Base-by-base conservation (phyloP, 2,113 vertebrate genomes). In the Camelus bactrianus region DNA sequence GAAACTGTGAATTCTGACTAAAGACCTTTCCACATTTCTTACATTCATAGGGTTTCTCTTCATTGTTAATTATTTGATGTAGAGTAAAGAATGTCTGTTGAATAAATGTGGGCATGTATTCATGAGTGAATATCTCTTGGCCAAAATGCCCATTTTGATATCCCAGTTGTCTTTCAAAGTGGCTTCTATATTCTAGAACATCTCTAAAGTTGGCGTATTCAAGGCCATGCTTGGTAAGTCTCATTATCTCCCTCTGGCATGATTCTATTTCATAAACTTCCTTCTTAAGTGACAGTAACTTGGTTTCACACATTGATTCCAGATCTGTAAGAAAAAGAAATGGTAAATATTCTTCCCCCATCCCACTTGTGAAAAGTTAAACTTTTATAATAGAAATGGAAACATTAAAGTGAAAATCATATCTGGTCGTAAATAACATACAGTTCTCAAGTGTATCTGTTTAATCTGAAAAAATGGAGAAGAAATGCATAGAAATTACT, bases 1-100 rank as follows among this genome's bases (percentile, higher is more conserved):
- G 98, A 70, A 99, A 98, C 22, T 98, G 98, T 72, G 98, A 98
- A 84, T 98, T 99, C 84, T 98, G 98, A 5, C 98, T 97, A 81
- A 98, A 98, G 62, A 94, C 77, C 75, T 98, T 98, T 56, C 96
- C 97, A 84, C 98, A 98, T 62, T 98, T 98, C 12, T 97, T 96
- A 85, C 98, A 98, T 35, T 94, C 93, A 64, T 97, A 98, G 20
- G 97, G 96, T 77, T 97, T 98, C 84, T 98, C 97, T 38, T 86
- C 94, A 77, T 88, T 96, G 72, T 97, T 98, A 80, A 97, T 94
- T 65, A 97, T 92, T 35, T 97, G 96, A 70, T 94, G 97, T 19
- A 96, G 58, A 86, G 93, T 94, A 46, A 98, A 48, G 19, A 97
- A 96, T 56, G 97, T 96, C 84, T 96, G 97, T 77, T 95, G 95